Evolutionary conservation across 2,113 vertebrate species (phyloP).

Genomic region (Dipodomys stephensi): DNA sequence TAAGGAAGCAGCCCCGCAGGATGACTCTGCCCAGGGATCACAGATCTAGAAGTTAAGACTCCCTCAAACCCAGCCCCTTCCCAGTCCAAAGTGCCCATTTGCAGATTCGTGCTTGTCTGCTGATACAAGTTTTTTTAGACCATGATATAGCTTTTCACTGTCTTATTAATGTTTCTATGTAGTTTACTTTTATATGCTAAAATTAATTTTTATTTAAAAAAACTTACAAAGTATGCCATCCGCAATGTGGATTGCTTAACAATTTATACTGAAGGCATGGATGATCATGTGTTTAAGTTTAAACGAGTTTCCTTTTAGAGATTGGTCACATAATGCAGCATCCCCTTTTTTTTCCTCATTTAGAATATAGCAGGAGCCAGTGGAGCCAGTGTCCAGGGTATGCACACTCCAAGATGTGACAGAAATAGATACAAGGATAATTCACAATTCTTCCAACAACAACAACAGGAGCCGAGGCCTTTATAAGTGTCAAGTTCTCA

Average conservation of each 20-base stretch:
- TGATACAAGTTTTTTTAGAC: background rate
- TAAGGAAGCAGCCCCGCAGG: background rate
- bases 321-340: background rate
- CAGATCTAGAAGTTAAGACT: background rate
- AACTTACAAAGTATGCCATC: background rate
- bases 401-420: background rate
- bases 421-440: background rate
- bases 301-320: background rate
- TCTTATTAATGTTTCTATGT: background rate
- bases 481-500: constrained; percentile 22
- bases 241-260: background rate
- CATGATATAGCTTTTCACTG: background rate
- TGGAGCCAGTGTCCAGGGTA: background rate
- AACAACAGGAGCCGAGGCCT: background rate
- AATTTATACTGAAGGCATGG: background rate
- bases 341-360: background rate
- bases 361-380: background rate
- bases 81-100: background rate
- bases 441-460: background rate
- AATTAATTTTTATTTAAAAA: background rate
- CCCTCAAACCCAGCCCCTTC: background rate
- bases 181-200: background rate
- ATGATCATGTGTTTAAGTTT: background rate
- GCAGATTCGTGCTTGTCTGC: background rate
- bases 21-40: background rate